These are phyloP conservation scores for Halictus ligatus DNA, from an alignment of 2,888 invertebrate genomes.

Conservation along the genomic window DNA sequence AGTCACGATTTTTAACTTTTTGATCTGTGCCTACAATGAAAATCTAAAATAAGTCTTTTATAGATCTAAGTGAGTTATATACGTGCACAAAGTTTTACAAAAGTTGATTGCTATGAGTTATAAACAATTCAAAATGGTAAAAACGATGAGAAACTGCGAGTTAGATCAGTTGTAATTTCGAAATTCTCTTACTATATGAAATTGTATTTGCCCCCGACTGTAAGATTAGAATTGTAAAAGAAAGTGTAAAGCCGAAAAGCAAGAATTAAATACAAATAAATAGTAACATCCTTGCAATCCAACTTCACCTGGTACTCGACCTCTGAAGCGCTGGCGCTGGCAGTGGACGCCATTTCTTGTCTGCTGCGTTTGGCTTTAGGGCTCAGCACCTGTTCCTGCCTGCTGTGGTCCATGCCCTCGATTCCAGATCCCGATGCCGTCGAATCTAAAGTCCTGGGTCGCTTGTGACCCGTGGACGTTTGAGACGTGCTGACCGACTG, in stretches of 20 bases:
- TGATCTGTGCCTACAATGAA: too few species aligned
- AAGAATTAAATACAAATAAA: not conserved
- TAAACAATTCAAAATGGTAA: too few species aligned
- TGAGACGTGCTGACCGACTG: slow-evolving; percentile 90
- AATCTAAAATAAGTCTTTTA: too few species aligned
- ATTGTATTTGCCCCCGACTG: not conserved
- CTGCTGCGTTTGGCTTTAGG: slow-evolving; percentile 80
- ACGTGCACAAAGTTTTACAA: too few species aligned
- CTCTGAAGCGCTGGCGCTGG: slow-evolving; percentile 80
- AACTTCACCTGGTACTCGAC: slow-evolving; percentile 81
- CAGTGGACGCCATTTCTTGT: slow-evolving; percentile 77
- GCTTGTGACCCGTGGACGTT: slow-evolving; percentile 86
- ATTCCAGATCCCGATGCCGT: slow-evolving; percentile 78
- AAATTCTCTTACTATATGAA: too few species aligned
- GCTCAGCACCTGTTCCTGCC: slow-evolving; percentile 79
- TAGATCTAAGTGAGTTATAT: too few species aligned
- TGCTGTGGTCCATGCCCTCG: slow-evolving; percentile 77
- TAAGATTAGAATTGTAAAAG: not conserved
- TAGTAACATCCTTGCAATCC: not conserved
- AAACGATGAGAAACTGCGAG: too few species aligned
- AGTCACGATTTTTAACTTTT: too few species aligned
- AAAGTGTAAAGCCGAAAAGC: slow-evolving; percentile 2
- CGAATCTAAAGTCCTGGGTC: slow-evolving; percentile 85
- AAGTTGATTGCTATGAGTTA: too few species aligned
- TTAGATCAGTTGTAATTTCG: too few species aligned